phyloP scores from a whole-genome alignment of 2,888 invertebrate species.

The Drosophila mulleri region DNA sequence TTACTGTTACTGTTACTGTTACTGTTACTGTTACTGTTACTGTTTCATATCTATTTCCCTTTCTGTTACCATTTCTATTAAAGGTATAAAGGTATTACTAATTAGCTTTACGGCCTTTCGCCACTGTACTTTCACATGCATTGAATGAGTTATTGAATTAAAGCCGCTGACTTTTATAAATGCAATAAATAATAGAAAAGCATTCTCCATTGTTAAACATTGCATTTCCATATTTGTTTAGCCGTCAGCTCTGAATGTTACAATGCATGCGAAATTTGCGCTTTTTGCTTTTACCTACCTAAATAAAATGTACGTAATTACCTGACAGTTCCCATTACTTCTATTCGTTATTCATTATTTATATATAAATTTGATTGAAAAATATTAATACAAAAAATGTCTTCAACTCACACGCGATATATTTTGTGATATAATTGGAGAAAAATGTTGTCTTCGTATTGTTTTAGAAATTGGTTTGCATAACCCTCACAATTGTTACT shows the following conservation, averaged over 20 bases:
- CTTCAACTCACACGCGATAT: neutral
- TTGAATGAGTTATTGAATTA: slow-evolving; percentile 70
- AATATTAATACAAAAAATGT: neutral
- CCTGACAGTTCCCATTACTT: slow-evolving; percentile 17
- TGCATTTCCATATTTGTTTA: slow-evolving; percentile 64
- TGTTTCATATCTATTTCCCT: slow-evolving; percentile 19
- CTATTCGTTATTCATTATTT: neutral
- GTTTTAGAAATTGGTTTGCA: slow-evolving; percentile 2
- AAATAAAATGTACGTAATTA: slow-evolving; percentile 32
- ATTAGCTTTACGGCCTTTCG: slow-evolving; percentile 67
- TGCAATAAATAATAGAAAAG: slow-evolving; percentile 72
- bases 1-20: neutral
- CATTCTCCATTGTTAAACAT: slow-evolving; percentile 74
- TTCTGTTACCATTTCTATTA: slow-evolving; percentile 10
- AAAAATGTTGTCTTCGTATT: neutral
- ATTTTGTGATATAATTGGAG: neutral
- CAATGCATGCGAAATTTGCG: slow-evolving; percentile 42
- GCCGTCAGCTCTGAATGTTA: neutral
- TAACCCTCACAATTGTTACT: slow-evolving; percentile 5
- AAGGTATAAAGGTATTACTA: slow-evolving; percentile 49
- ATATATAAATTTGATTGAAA: neutral
- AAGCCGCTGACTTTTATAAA: slow-evolving; percentile 36
- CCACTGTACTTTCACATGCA: slow-evolving; percentile 74
- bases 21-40: neutral
- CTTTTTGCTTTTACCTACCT: slow-evolving; percentile 41